Evolutionary conservation across 2,113 vertebrate species (phyloP).

Genomic region (Pelobates fuscus): DNA sequence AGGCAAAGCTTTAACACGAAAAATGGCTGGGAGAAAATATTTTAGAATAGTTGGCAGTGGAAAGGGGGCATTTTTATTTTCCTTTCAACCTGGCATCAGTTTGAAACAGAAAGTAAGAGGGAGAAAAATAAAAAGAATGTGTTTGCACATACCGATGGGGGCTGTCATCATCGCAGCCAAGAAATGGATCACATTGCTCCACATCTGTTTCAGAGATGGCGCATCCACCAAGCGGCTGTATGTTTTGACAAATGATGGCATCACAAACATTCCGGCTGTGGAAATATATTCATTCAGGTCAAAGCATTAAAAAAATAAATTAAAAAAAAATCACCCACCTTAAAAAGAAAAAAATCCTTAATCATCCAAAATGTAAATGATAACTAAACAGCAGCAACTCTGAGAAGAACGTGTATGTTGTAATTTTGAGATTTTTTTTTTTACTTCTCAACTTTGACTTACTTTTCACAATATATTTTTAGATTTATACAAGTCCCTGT

Average conservation of each 20-base stretch:
- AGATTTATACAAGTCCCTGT: too few relatives aligned
- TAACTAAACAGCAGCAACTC: too few relatives aligned
- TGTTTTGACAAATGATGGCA: neutral
- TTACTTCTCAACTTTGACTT: too few relatives aligned
- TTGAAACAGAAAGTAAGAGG: neutral
- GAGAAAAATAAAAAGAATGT: neutral
- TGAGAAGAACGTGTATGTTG: too few relatives aligned
- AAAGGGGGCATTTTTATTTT: neutral
- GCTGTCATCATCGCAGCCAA: conserved; percentile 1
- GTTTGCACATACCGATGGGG: conserved; percentile 9
- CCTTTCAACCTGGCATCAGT: neutral
- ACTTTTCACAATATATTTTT: too few relatives aligned
- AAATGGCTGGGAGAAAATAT: neutral
- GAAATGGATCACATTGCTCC: neutral
- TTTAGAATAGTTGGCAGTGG: neutral
- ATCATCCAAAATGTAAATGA: too few relatives aligned
- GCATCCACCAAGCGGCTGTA: neutral
- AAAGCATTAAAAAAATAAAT: neutral
- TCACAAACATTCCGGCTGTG: neutral
- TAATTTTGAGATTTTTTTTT: too few relatives aligned
- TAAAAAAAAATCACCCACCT: neutral
- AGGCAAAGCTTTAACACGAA: neutral
- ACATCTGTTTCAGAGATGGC: neutral
- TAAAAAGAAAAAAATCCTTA: too few relatives aligned
- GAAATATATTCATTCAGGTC: neutral